Percentiles rank a stretch among this genome's conserved stretches.
Conservation (phyloP, 2,113 vertebrate genomes). For the Egretta garzetta region DNA sequence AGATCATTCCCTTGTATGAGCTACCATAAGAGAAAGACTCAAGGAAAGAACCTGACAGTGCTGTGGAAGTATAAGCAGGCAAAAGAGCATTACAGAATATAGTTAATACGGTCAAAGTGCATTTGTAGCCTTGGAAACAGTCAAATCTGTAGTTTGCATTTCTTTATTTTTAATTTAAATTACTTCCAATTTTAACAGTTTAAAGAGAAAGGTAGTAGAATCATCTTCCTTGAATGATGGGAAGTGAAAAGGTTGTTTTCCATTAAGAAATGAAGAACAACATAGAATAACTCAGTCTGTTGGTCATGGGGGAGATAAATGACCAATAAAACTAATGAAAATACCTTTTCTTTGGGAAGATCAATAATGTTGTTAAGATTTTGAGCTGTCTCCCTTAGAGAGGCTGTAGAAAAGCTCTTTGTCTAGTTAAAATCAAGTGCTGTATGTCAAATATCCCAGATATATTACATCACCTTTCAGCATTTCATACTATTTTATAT, state of each 20-base stretch:
- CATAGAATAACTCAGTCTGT: neutral
- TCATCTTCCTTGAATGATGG: neutral
- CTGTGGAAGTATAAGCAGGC: neutral
- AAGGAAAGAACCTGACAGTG: neutral
- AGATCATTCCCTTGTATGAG: neutral
- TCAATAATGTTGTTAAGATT: neutral
- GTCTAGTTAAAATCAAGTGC: neutral
- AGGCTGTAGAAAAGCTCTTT: neutral
- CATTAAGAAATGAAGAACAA: neutral
- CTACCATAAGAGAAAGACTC: neutral
- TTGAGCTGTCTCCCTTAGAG: neutral
- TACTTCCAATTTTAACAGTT: neutral
- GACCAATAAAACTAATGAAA: neutral
- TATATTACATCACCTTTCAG: neutral
- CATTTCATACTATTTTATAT: neutral
- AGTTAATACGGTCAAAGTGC: neutral
- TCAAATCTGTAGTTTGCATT: neutral
- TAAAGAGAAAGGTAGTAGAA: neutral
- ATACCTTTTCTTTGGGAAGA: neutral
- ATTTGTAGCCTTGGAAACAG: neutral
- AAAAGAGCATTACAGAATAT: neutral
- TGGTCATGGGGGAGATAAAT: neutral
- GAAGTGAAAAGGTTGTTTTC: neutral
- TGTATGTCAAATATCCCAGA: neutral
- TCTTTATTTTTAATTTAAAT: neutral